Evolutionary conservation across 1,140 invertebrate species (phyloP).

Genomic region (Chironomus tepperi): DNA sequence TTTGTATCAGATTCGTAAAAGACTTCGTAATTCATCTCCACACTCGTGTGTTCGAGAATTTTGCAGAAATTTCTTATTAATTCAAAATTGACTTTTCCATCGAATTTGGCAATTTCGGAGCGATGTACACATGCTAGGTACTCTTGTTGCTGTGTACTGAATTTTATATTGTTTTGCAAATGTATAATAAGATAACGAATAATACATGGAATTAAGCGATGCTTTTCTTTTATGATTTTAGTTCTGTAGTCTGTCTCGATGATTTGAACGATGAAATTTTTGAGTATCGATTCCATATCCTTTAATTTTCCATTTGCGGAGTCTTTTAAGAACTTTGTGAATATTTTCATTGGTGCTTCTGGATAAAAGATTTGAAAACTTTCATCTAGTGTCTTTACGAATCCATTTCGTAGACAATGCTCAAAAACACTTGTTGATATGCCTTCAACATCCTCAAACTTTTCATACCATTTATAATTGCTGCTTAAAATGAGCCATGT

Average conservation of each 20-base stretch:
- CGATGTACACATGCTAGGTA: not conserved
- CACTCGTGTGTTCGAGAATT: not conserved
- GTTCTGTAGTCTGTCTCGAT: not conserved
- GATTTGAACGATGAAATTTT: not conserved
- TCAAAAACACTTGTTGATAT: conserved; percentile 35
- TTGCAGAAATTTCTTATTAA: not conserved
- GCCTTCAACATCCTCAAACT: conserved; percentile 25
- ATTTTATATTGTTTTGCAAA: not conserved
- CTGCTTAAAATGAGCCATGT: conserved; percentile 7
- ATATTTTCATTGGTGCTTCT: not conserved
- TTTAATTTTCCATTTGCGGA: not conserved
- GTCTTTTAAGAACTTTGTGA: conserved; percentile 15
- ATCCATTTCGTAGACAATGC: conserved; percentile 38
- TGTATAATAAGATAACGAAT: not conserved
- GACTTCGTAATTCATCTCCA: not conserved
- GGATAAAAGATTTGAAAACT: conserved; percentile 50
- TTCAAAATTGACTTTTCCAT: not conserved
- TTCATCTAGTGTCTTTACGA: conserved; percentile 41
- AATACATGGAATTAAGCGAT: not conserved
- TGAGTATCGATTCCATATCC: not conserved
- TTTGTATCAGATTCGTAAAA: not conserved
- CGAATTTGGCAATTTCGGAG: not conserved
- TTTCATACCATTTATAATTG: conserved; percentile 26
- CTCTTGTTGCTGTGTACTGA: not conserved
- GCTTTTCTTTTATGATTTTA: not conserved